Evolutionary conservation across 2,888 invertebrate species (phyloP).

Genomic region (Drosophila demipolita): DNA sequence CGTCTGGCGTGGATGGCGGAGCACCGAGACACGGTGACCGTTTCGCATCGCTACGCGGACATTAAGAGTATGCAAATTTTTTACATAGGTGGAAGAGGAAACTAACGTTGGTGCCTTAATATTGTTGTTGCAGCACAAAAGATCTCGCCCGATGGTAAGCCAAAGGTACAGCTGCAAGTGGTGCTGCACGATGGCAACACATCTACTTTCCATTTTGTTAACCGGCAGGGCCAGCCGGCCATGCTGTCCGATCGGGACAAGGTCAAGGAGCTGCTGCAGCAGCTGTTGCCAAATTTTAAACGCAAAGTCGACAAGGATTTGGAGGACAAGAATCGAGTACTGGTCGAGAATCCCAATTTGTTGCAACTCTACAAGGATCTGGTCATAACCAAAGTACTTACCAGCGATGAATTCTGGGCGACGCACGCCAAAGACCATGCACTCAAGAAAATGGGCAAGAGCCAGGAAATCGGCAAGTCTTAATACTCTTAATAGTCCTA

Average conservation of each 20-base stretch:
- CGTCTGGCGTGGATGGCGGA: conserved; percentile 98
- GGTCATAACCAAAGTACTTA: conserved; percentile 97
- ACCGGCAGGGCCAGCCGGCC: conserved; percentile 92
- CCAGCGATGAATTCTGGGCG: conserved; percentile 99
- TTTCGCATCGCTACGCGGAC: conserved; percentile 97
- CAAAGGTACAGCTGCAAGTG: conserved; percentile 98
- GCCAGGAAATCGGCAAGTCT: conserved; percentile 92
- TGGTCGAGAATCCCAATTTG: conserved; percentile 95
- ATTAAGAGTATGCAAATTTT: conserved; percentile 91
- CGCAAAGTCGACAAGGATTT: conserved; percentile 95
- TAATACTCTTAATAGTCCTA: not conserved
- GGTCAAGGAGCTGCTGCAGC: conserved; percentile 96
- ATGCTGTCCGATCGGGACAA: conserved; percentile 96
- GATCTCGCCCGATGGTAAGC: conserved; percentile 98
- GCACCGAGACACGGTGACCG: conserved; percentile 95
- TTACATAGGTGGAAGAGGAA: not conserved
- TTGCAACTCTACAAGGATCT: conserved; percentile 98
- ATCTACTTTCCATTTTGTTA: conserved; percentile 98
- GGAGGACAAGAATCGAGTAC: conserved; percentile 95
- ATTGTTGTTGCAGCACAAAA: conserved; percentile 91
- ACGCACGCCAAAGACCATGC: conserved; percentile 93
- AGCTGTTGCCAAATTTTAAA: conserved; percentile 96
- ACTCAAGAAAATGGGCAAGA: conserved; percentile 89
- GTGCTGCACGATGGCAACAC: conserved; percentile 97
- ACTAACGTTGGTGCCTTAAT: not conserved